Evolutionary conservation across 2,113 vertebrate genomes (phyloP).

Genomic region (Bolborhynchus lineola): DNA sequence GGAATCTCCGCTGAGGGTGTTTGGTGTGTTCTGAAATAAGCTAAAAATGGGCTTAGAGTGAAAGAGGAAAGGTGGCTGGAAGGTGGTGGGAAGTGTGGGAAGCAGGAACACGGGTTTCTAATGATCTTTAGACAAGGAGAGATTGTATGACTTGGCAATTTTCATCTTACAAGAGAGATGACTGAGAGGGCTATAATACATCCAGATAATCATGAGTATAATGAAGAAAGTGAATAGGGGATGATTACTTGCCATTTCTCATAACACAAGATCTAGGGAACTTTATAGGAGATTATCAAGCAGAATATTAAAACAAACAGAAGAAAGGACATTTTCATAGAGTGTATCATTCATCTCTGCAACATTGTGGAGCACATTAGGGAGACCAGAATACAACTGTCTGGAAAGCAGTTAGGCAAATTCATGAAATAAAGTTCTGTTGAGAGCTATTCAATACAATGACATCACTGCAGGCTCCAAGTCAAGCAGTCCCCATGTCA

Average conservation of each 20-base stretch:
- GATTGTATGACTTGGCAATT: constrained; percentile 61
- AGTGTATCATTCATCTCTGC: constrained; percentile 8
- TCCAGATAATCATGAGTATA: constrained; percentile 30
- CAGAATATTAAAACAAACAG: constrained; percentile 35
- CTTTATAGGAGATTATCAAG: constrained; percentile 46
- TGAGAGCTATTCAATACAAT: constrained; percentile 12
- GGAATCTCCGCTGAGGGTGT: background rate
- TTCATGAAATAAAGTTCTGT: constrained; percentile 53
- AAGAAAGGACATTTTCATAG: constrained; percentile 49
- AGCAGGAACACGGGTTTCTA: background rate
- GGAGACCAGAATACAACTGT: background rate
- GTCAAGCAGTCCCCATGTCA: background rate
- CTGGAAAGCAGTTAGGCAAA: constrained; percentile 61
- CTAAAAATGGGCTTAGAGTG: background rate
- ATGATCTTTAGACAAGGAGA: background rate
- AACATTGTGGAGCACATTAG: background rate
- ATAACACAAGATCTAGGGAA: constrained; percentile 35
- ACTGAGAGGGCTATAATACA: constrained; percentile 53
- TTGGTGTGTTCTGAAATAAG: background rate
- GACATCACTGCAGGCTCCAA: constrained; percentile 10
- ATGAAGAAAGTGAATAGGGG: background rate
- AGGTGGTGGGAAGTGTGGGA: constrained; percentile 2
- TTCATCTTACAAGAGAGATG: constrained; percentile 61
- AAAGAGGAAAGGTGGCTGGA: background rate
- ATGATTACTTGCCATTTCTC: constrained; percentile 56